These are phyloP conservation scores for Enteromius anoplus DNA, from an alignment of 2,797 vertebrate genomes.

Conservation along the genomic window DNA sequence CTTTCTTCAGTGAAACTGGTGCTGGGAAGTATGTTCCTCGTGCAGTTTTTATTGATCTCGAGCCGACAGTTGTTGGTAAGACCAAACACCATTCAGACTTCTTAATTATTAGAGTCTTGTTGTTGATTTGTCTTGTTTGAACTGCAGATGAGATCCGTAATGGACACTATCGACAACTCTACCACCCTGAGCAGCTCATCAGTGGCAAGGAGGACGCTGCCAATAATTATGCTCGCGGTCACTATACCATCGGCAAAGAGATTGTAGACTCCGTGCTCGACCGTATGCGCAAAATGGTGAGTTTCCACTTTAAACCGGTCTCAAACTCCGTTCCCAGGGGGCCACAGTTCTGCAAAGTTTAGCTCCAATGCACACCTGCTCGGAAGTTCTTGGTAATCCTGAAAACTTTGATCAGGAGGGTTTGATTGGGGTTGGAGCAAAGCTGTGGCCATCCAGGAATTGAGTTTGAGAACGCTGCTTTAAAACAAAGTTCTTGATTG, in stretches of 20 bases:
- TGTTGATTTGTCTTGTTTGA: neutral
- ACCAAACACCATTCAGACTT: neutral
- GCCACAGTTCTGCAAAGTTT: neutral
- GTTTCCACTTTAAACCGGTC: neutral
- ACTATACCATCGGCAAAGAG: constrained; percentile 60
- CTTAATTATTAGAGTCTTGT: rapidly evolving
- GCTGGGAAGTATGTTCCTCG: constrained; percentile 58
- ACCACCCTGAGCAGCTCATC: constrained; percentile 60
- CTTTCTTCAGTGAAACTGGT: constrained; percentile 61
- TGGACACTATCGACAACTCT: constrained; percentile 53
- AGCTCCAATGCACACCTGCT: neutral
- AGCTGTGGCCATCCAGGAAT: too few relatives aligned
- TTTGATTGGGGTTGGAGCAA: too few relatives aligned
- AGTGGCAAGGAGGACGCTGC: constrained; percentile 61
- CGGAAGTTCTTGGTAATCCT: too few relatives aligned
- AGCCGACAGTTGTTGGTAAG: constrained; percentile 58
- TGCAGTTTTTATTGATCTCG: constrained; percentile 53
- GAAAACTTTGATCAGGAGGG: too few relatives aligned
- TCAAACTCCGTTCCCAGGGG: neutral
- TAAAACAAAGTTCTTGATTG: neutral
- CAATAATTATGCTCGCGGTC: constrained; percentile 59
- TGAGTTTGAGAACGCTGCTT: too few relatives aligned
- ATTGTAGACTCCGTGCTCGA: constrained; percentile 56
- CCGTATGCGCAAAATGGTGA: constrained; percentile 56
- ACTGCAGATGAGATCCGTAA: constrained; percentile 51